Base-by-base conservation (phyloP, 1,140 invertebrate genomes). In the Cecropterus lyciades region DNA sequence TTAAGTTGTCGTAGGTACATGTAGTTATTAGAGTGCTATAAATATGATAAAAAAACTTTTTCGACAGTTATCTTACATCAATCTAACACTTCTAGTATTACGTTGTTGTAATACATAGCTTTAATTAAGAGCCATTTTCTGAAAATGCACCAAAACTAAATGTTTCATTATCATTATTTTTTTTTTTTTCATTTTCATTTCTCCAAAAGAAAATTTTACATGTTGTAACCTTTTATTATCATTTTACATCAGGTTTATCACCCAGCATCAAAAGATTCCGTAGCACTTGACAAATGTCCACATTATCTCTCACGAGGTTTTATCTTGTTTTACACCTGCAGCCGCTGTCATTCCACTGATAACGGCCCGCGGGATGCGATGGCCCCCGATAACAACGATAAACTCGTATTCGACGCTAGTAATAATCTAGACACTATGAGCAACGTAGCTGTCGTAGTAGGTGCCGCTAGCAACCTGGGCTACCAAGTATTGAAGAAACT, bases 401-500 rank as follows among this genome's bases (percentile, higher is more conserved):
- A 80, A 55, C 62, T 53, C 65, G 30, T 71, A 69, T 73, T 72
- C 62, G 72, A 64, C 63, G 62, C 72, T 75, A 86, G 79, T 84
- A 73, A 73, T 70, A 74, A 56, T 69, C 52, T 60, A 76, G 72
- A 63, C 74, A 68, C 75, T 75, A 91, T 91, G 89, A 78, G 56
- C 65, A 80, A 82, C 77, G 86, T 90, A 15, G 86, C 87, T 55
- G 71, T 91, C 3, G 82, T 91, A 10, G 81, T 91, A 4, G 87
- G 85, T 43, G 89, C 87, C 13, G 75, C 80, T 37, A 90, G 86
- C 66, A 91, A 89, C 67, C 65, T 91, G 27, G 89, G 89, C 60
- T 91, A 85, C 43, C 86, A 91, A 70, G 82, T 91, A 0, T 65
- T 91, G 20, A 91, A 82, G 64, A 85, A 85, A 73, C 78, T 91